These are phyloP conservation scores for Axinella damicornis DNA, from an alignment of 37 sponge, comb jelly and placozoan genomes.

Conservation along the genomic window DNA sequence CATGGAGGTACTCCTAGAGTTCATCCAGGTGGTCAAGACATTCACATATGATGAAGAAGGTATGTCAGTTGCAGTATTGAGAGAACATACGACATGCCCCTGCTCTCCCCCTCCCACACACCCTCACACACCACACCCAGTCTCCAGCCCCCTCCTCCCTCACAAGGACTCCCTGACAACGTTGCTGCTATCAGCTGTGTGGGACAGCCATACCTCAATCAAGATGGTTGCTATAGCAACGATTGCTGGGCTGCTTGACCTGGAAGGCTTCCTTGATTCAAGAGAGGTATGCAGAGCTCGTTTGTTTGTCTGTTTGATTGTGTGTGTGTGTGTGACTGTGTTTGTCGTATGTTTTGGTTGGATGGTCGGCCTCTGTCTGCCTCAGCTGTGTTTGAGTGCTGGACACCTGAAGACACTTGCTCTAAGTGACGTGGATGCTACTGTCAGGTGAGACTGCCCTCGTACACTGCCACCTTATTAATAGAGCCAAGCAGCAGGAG, in stretches of 20 bases:
- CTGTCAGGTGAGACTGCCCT: no score
- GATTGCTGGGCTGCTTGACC: conserved; percentile 2
- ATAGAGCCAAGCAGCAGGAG: no score
- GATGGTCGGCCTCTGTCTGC: not conserved
- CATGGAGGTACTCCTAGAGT: not conserved
- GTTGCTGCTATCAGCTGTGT: conserved; percentile 18
- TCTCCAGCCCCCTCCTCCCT: conserved; percentile 43
- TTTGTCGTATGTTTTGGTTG: not conserved
- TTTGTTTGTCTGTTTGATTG: no score
- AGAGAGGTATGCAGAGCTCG: not conserved
- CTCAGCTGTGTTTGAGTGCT: not conserved
- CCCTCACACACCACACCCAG: conserved; percentile 8
- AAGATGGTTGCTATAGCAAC: not conserved
- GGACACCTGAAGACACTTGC: conserved; percentile 13
- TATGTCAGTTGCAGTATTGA: not conserved
- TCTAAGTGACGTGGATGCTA: no score
- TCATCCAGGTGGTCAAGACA: not conserved
- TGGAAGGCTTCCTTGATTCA: not conserved
- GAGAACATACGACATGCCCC: no score
- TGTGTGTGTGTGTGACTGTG: no score
- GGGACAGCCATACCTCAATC: not conserved
- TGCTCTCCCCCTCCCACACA: no score
- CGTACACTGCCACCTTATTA: no score
- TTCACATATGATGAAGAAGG: not conserved
- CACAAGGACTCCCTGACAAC: conserved; percentile 18